These are phyloP conservation scores for Romanogobio albipinnatus DNA, from an alignment of 2,113 vertebrate species.

Conservation along the genomic window DNA sequence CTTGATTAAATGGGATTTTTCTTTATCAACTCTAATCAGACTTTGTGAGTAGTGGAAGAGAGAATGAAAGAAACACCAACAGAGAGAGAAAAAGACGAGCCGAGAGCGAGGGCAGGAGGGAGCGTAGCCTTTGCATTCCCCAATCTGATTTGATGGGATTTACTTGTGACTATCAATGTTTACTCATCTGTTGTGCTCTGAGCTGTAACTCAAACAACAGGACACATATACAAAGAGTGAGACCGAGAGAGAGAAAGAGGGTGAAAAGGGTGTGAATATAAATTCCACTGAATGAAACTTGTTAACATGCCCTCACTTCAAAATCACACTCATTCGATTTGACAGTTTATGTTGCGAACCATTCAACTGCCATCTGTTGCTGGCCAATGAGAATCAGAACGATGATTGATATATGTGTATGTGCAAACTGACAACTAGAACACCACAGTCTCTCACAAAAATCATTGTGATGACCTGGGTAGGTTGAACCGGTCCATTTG, in stretches of 20 bases:
- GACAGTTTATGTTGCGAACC: slow-evolving; percentile 23
- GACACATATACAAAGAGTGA: slow-evolving; percentile 25
- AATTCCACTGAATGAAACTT: slow-evolving; percentile 34
- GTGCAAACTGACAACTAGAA: slow-evolving; percentile 3
- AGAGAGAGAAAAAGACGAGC: slow-evolving; percentile 6
- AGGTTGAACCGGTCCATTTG: background rate
- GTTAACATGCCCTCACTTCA: slow-evolving; percentile 15
- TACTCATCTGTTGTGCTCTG: slow-evolving; percentile 49
- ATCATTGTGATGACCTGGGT: background rate
- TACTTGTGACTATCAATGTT: slow-evolving; percentile 47
- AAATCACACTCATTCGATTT: slow-evolving; percentile 10
- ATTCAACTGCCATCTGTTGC: slow-evolving; percentile 18
- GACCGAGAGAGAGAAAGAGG: background rate
- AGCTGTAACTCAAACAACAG: slow-evolving; percentile 47
- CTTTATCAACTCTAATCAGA: slow-evolving; percentile 34
- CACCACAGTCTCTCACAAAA: background rate
- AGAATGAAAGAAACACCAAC: slow-evolving; percentile 7
- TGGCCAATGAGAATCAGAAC: background rate
- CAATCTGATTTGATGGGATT: slow-evolving; percentile 44
- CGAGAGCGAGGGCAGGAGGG: background rate
- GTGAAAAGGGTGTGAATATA: slow-evolving; percentile 13
- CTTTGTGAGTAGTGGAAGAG: slow-evolving; percentile 35
- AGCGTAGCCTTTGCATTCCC: slow-evolving; percentile 24
- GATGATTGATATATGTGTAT: background rate
- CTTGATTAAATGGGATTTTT: slow-evolving; percentile 43